phyloP scores from a whole-genome alignment of 2,797 vertebrate genomes.

The Diglossa cyanea region DNA sequence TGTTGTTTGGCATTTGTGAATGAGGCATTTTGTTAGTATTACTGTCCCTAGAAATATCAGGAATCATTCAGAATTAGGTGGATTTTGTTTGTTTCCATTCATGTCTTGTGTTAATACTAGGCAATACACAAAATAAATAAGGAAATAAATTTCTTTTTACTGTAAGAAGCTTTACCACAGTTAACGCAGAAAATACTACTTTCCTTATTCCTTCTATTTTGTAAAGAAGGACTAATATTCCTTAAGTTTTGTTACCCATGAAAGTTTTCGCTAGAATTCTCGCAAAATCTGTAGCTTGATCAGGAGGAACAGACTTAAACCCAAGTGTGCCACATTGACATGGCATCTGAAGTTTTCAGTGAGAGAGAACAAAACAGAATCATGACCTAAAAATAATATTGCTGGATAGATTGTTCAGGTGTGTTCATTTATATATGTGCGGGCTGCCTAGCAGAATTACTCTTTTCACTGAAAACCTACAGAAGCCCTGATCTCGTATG shows the following conservation, averaged over 20 bases:
- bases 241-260: neutral
- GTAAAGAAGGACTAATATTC: neutral
- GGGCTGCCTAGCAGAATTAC: neutral
- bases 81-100: neutral
- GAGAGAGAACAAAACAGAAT: neutral
- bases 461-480: neutral
- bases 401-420: neutral
- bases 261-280: neutral
- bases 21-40: neutral
- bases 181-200: neutral
- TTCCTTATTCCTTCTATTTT: neutral
- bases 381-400: neutral
- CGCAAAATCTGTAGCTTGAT: neutral
- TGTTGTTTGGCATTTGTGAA: neutral
- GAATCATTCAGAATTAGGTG: neutral
- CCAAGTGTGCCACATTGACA: neutral
- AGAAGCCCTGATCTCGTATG: neutral
- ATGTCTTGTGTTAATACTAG: neutral
- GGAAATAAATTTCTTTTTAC: neutral
- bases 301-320: neutral
- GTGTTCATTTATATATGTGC: neutral
- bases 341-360: neutral
- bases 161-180: neutral
- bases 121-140: neutral
- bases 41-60: neutral